These are phyloP conservation scores for Cylindroiulus punctatus DNA, from an alignment of 2,888 invertebrate genomes.

Conservation along the genomic window DNA sequence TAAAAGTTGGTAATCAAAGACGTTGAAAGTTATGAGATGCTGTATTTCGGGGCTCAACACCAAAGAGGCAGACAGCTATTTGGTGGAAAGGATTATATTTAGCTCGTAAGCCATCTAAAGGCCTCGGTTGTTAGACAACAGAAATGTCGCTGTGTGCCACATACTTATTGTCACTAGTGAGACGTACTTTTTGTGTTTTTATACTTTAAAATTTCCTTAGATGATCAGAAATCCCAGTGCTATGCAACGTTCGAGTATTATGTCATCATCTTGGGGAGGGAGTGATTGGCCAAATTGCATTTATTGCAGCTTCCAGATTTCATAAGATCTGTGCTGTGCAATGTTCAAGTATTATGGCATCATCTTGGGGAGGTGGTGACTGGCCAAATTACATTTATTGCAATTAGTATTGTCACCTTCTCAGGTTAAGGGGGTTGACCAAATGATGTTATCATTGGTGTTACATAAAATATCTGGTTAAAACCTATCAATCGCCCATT, in stretches of 20 bases:
- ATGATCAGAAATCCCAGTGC: background rate
- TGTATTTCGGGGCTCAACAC: background rate
- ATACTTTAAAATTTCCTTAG: background rate
- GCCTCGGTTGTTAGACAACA: conserved; percentile 43
- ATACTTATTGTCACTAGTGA: background rate
- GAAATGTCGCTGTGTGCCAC: conserved; percentile 5
- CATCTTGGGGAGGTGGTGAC: too few species aligned
- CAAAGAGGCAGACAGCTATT: background rate
- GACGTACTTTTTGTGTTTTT: background rate
- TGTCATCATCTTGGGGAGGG: too few species aligned
- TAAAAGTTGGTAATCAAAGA: background rate
- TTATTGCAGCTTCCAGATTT: too few species aligned
- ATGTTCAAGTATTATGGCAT: too few species aligned
- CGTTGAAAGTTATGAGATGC: background rate
- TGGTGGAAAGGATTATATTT: background rate
- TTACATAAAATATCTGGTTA: too few species aligned
- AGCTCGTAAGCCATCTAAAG: conserved; percentile 17
- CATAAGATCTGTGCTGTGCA: too few species aligned
- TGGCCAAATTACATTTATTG: too few species aligned
- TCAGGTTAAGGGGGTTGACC: too few species aligned
- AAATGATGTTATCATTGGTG: too few species aligned
- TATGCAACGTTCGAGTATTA: background rate
- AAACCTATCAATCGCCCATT: too few species aligned
- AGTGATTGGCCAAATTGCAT: too few species aligned
- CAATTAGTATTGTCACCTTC: too few species aligned